Base-by-base conservation (phyloP, 2,797 vertebrate genomes). In the Alcedo atthis region DNA sequence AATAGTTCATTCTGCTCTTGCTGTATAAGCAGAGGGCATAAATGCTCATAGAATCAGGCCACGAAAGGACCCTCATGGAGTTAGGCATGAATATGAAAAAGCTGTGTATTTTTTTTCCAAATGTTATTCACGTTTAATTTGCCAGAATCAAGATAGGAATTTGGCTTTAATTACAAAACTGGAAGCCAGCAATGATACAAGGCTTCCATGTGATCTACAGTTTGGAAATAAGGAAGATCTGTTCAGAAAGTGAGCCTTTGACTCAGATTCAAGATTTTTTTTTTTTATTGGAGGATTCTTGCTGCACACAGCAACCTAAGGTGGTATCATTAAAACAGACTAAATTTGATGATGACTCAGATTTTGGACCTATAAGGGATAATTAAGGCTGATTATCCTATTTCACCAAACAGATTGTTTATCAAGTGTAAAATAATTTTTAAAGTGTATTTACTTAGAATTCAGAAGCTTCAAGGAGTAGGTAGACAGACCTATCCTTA, bases 81-180 rank as follows among this genome's bases (percentile, higher is more conserved):
- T 89, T 75, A 93, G 51, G 54, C 88, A 93, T 91, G 78, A 92
- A 94, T 92, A 93, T 48, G 88, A 92, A 95, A 95, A 96, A 94
- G 84, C 91, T 94, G 83, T 75, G 69, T 96, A 74, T 93, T 94
- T 94, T 93, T 94, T 93, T 94, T 85, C 86, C 93, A 96, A 96
- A 92, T 96, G 91, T 92, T 94, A 78, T 90, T 87, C 91, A 20
- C 5, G 6, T 91, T 90, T 91, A 87, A 87, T 94, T 93, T 92
- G 92, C 93, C 95, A 96, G 83, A 87, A 93, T 89, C 84, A 75
- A 96, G 94, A 93, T 77, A 92, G 17, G 71, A 93, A 92, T 93
- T 94, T 96, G 95, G 94, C 95, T 93, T 95, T 64, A 55, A 66
- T 59, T 77, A 79, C 25, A 43, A 78, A 85, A 81, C 46, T 78